Conservation (phyloP, 1,140 invertebrate species). For the Cydia splendana region DNA sequence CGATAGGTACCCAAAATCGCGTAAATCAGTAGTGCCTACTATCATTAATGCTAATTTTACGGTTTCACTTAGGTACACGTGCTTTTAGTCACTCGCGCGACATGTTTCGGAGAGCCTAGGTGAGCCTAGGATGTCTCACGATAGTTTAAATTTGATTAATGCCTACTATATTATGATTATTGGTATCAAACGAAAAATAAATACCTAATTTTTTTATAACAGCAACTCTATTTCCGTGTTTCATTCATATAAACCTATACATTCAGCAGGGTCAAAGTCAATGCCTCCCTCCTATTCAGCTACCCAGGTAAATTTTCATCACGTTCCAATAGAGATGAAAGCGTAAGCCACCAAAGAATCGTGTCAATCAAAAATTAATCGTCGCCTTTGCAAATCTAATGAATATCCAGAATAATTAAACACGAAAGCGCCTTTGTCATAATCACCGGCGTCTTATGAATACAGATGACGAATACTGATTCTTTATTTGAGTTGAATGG, state of each 20-base stretch:
- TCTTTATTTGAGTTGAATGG: conserved; percentile 21
- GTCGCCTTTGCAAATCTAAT: conserved; percentile 29
- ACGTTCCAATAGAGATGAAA: conserved; percentile 7
- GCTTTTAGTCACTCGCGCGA: no score
- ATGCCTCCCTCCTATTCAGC: not conserved
- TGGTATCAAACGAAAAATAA: no score
- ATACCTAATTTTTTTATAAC: no score
- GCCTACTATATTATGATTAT: no score
- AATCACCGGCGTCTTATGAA: conserved; percentile 29
- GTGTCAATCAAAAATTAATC: conserved; percentile 31
- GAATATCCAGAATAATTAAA: conserved; percentile 30
- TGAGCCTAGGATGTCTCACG: no score
- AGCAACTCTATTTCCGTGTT: not conserved
- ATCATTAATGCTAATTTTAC: no score
- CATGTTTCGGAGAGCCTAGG: no score
- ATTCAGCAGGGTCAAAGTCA: not conserved
- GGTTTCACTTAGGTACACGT: no score
- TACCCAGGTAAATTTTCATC: not conserved
- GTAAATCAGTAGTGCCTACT: no score
- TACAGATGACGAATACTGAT: conserved; percentile 23
- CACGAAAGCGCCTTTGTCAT: conserved; percentile 15
- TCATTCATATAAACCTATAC: not conserved
- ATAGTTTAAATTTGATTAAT: no score
- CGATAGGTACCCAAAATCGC: no score
- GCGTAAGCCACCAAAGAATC: conserved; percentile 20